phyloP scores from a whole-genome alignment of 2,888 invertebrate genomes.

The Acanthopleura granulata region DNA sequence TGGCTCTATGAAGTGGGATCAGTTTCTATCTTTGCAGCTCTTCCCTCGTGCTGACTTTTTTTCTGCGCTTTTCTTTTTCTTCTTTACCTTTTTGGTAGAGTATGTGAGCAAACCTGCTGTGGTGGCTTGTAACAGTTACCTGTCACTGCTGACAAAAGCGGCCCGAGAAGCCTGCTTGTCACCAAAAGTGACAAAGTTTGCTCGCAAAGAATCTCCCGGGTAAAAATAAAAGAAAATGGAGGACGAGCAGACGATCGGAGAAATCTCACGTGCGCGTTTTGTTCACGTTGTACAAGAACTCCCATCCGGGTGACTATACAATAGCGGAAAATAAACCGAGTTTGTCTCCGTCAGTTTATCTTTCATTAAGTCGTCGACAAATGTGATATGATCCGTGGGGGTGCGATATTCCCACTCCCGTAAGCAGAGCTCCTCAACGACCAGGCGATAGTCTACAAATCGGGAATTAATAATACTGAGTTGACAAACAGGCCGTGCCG shows the following conservation, averaged over 20 bases:
- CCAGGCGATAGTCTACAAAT: no score
- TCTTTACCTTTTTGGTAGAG: neutral
- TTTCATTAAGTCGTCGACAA: constrained; percentile 2
- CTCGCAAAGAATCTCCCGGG: neutral
- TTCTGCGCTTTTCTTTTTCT: neutral
- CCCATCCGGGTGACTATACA: constrained; percentile 4
- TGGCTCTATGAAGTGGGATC: neutral
- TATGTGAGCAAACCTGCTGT: neutral
- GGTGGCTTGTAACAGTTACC: neutral
- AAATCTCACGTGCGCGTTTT: constrained; percentile 4
- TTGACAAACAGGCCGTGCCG: no score
- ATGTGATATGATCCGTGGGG: neutral
- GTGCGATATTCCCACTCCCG: neutral
- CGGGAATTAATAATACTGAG: no score
- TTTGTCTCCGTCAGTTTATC: neutral
- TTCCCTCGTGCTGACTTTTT: neutral
- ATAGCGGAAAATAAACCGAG: constrained; percentile 3
- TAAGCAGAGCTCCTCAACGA: no score
- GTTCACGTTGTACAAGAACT: neutral
- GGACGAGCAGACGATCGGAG: neutral
- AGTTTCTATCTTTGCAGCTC: neutral
- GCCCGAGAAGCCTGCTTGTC: no score
- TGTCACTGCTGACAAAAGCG: neutral
- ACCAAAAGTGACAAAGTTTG: neutral
- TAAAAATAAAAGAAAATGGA: neutral